A percentile compares a stretch with the other conserved stretches of the same genome.
These are phyloP conservation scores for Euthynnus affinis DNA, from an alignment of 2,797 vertebrate species.

Conservation along the genomic window DNA sequence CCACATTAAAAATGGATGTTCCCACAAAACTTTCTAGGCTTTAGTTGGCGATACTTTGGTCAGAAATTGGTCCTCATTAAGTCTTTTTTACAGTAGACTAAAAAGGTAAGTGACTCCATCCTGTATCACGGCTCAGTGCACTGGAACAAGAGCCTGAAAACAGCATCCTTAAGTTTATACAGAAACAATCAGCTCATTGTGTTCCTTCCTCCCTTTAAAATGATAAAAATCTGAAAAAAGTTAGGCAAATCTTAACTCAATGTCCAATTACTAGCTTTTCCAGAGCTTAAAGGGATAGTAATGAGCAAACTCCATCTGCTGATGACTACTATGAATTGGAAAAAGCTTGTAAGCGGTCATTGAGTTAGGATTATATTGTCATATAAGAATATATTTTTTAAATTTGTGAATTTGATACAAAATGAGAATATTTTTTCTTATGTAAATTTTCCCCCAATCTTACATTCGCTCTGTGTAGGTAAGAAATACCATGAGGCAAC, in stretches of 20 bases:
- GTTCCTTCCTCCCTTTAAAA: background rate
- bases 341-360: no score
- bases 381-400: background rate
- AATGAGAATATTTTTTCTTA: background rate
- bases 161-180: background rate
- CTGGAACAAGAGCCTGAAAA: background rate
- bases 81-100: background rate
- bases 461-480: background rate
- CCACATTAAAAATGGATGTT: background rate
- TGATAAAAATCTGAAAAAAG: background rate
- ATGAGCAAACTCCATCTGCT: background rate
- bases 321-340: no score
- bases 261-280: background rate
- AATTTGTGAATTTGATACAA: background rate
- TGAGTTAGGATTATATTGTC: no score
- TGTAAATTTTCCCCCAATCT: no score
- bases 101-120: background rate
- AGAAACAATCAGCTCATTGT: background rate
- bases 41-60: background rate
- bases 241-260: background rate
- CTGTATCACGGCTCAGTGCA: background rate
- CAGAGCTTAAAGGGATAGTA: background rate
- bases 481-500: background rate
- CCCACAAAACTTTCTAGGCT: background rate
- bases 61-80: background rate